Conservation (phyloP, 2,888 invertebrate species). For the Apotomis turbidana region DNA sequence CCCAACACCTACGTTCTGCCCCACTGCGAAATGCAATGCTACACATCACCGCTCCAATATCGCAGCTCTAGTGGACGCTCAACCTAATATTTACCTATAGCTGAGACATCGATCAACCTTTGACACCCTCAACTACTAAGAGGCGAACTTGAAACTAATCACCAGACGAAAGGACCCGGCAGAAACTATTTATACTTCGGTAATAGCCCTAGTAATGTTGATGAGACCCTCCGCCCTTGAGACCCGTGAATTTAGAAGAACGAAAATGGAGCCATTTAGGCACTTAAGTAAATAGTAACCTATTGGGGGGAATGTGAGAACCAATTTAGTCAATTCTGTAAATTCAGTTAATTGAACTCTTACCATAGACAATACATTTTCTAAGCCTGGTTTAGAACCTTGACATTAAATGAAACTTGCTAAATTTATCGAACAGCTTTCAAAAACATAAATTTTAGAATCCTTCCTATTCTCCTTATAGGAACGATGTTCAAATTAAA, state of each 20-base stretch:
- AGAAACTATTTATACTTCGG: constrained; percentile 37
- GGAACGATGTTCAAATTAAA: too few species aligned
- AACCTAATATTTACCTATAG: constrained; percentile 27
- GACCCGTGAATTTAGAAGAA: constrained; percentile 14
- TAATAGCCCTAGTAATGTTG: constrained; percentile 22
- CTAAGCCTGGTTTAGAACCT: too few species aligned
- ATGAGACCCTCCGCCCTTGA: constrained; percentile 3
- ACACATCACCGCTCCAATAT: too few species aligned
- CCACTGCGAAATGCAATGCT: too few species aligned
- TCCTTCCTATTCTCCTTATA: too few species aligned
- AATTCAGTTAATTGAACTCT: too few species aligned
- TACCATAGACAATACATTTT: background rate
- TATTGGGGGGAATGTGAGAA: background rate
- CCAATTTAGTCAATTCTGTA: background rate
- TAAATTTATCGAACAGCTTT: too few species aligned
- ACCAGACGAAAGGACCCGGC: constrained; percentile 10
- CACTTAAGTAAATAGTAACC: background rate
- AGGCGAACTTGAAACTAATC: constrained; percentile 33
- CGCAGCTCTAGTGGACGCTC: too few species aligned
- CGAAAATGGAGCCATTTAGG: background rate
- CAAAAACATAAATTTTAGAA: too few species aligned
- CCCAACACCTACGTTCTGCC: too few species aligned
- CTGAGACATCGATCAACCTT: constrained; percentile 57
- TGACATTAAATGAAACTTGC: too few species aligned
- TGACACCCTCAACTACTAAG: constrained; percentile 52